Evolutionary conservation across 2,888 invertebrate species (phyloP).

Genomic region (Dione juno): DNA sequence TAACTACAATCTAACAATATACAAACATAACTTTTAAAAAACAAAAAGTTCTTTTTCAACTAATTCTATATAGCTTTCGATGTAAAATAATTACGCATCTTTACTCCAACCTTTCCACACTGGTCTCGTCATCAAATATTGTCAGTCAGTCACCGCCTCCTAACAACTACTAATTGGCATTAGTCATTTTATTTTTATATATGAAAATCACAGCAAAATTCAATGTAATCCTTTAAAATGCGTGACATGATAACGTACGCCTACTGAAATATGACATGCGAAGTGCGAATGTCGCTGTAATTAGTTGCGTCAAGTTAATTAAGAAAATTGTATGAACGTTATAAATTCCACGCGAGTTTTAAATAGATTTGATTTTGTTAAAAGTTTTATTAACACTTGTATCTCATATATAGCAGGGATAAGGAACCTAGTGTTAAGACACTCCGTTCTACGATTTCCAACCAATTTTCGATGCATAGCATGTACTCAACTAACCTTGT

Average conservation of each 20-base stretch:
- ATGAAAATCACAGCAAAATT: slow-evolving; percentile 7
- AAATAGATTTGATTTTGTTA: slow-evolving; percentile 7
- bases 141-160: background rate
- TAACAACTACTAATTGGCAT: background rate
- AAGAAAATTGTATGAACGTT: slow-evolving; percentile 8
- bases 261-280: slow-evolving; percentile 28
- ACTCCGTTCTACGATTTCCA: background rate
- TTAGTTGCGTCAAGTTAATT: slow-evolving; percentile 19
- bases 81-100: too few relatives aligned
- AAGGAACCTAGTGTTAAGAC: background rate
- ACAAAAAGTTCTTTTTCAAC: too few relatives aligned
- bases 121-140: too few relatives aligned
- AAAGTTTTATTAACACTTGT: too few relatives aligned
- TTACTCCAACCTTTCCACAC: too few relatives aligned
- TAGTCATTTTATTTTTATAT: too few relatives aligned
- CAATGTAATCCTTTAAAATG: slow-evolving; percentile 15
- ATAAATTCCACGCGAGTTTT: background rate
- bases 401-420: too few relatives aligned
- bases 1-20: too few relatives aligned
- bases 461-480: background rate
- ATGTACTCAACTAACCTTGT: too few relatives aligned
- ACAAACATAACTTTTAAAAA: too few relatives aligned
- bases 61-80: too few relatives aligned
- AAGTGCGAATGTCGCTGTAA: slow-evolving; percentile 9
- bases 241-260: slow-evolving; percentile 6